Evolutionary conservation across 2,888 invertebrate genomes (phyloP), one percentile per base, ranked within the genome.

Genomic region (Tetropium fuscum): DNA sequence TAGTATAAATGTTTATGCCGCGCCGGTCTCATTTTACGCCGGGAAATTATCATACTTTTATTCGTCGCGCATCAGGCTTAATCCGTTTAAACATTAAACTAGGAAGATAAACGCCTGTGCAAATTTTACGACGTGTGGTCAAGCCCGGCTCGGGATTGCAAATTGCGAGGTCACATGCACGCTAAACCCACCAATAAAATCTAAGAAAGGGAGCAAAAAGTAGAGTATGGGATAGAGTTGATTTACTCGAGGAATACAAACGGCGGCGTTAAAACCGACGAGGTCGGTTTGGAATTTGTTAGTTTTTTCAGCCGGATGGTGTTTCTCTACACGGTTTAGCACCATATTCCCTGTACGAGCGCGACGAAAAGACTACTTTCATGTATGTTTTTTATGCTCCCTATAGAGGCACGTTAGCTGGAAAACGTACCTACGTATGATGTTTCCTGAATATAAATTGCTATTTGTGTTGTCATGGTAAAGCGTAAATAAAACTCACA

Each of bases 51-150:
- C 47, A 47, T 20, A 48, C 48, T 48, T 48, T 48, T 36, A 36
- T 34, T 10, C 48, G 36, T 11, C 19, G 30, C 36, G 15, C n/a
- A 15, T 16, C 44, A 27, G 20, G 27, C 44, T 32, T 48, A 48
- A 48, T 48, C 48, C 48, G 36, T 34, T 48, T 36, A 36, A 48
- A 48, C 48, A 48, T 48, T 48, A 48, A 36, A 48, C 19, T 48
- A 22, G 53, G 51, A 62, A 59, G 67, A 69, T 68, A 64, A 68
- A 69, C 60, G 67, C 57, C 45, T 60, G 67, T 64, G 69, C 59
- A 68, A 67, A 69, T 69, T 70, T 67, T 64, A 70, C 66, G 64
- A 65, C 56, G 67, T 66, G 66, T 60, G 62, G 65, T 66, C 64
- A 60, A n/a, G 63, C 41, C 48, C 55, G 63, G 68, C 44, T 27